Percentiles rank a stretch among this genome's conserved stretches.
These are phyloP conservation scores for Phrynocephalus vlangalii DNA, from an alignment of 2,797 vertebrate genomes.

Conservation along the genomic window DNA sequence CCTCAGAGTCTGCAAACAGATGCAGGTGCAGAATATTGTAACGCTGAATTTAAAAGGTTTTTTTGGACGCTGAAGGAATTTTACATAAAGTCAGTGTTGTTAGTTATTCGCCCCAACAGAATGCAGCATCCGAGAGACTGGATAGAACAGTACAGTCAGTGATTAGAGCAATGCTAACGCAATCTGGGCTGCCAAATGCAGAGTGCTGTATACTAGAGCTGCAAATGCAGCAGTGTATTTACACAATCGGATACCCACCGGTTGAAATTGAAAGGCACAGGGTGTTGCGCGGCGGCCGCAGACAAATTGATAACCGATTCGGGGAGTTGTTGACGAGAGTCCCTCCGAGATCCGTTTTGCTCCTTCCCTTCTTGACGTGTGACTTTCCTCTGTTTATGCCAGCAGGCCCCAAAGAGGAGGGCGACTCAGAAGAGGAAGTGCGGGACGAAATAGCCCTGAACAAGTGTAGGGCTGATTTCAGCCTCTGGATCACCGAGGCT, in stretches of 20 bases:
- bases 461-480: constrained; percentile 43
- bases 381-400: constrained; percentile 53
- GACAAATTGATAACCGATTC: background rate
- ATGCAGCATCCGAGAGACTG: too few relatives aligned
- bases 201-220: too few relatives aligned
- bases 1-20: too few relatives aligned
- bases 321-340: constrained; percentile 24
- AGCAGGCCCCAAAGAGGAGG: constrained; percentile 54
- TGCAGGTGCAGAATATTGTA: too few relatives aligned
- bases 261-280: background rate
- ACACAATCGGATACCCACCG: background rate
- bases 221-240: too few relatives aligned
- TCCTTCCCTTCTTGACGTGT: constrained; percentile 33
- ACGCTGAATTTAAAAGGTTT: background rate
- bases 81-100: background rate
- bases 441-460: constrained; percentile 50
- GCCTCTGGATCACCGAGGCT: constrained; percentile 61
- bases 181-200: too few relatives aligned
- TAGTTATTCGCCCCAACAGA: too few relatives aligned
- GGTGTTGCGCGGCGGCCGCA: background rate
- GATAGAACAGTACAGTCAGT: too few relatives aligned
- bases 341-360: constrained; percentile 34
- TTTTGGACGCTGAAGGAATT: background rate
- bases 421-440: constrained; percentile 45
- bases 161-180: too few relatives aligned